Percentiles rank a stretch among this genome's conserved stretches.
phyloP scores from a whole-genome alignment of 2,888 invertebrate genomes.

The Diaphora mendica region DNA sequence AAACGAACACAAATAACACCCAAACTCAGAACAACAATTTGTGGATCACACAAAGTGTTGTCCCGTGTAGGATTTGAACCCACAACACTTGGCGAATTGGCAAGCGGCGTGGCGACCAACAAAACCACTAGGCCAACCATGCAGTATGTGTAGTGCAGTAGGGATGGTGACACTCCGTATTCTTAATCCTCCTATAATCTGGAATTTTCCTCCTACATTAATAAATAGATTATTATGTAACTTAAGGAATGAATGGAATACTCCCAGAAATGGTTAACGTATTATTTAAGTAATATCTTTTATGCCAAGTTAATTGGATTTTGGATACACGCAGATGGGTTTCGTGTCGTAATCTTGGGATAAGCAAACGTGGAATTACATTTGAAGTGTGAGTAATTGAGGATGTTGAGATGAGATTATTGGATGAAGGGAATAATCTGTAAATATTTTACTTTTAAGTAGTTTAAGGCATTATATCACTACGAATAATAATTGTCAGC shows the following conservation, averaged over 20 bases:
- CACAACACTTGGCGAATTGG: too few species aligned
- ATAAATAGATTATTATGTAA: too few species aligned
- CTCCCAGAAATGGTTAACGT: not conserved
- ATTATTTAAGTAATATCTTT: constrained; percentile 16
- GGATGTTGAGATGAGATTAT: not conserved
- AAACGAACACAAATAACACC: too few species aligned
- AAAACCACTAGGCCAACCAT: too few species aligned
- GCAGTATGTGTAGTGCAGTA: too few species aligned
- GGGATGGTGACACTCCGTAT: not conserved
- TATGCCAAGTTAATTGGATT: constrained; percentile 15
- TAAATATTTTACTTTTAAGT: not conserved
- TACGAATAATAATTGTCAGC: not conserved
- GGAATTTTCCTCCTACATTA: not conserved
- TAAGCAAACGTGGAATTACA: not conserved
- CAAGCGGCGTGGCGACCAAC: too few species aligned
- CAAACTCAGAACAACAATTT: too few species aligned
- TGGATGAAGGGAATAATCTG: not conserved
- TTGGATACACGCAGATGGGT: not conserved
- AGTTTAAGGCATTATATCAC: not conserved
- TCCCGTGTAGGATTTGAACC: too few species aligned
- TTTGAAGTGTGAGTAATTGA: constrained; percentile 4
- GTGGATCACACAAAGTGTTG: too few species aligned
- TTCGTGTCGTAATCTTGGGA: constrained; percentile 5
- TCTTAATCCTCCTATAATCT: not conserved
- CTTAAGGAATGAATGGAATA: not conserved